phyloP scores from a whole-genome alignment of 2,888 invertebrate genomes.

The Blomia tropicalis region DNA sequence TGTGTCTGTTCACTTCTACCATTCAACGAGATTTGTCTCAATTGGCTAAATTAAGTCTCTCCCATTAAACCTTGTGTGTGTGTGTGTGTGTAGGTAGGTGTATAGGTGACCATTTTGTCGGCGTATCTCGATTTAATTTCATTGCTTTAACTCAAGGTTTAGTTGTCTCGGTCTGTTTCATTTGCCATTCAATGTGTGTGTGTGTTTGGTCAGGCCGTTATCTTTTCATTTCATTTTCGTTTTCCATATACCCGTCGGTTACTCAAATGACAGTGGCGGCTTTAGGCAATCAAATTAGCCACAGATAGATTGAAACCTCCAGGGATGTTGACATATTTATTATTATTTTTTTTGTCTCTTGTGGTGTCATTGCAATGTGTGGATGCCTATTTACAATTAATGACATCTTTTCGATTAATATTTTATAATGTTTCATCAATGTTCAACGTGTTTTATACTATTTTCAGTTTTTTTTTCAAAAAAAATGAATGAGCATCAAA shows the following conservation, averaged over 20 bases:
- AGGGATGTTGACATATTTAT: conserved; percentile 15
- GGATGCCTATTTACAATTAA: conserved; percentile 12
- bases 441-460: too few relatives aligned
- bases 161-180: background rate
- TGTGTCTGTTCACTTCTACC: too few relatives aligned
- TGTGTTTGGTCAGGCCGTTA: too few relatives aligned
- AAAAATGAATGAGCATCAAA: too few relatives aligned
- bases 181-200: too few relatives aligned
- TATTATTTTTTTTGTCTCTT: conserved; percentile 2
- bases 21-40: conserved; percentile 3
- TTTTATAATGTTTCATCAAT: too few relatives aligned
- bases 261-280: background rate
- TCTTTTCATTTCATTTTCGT: background rate
- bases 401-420: conserved; percentile 12
- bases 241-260: background rate
- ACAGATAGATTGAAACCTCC: conserved; percentile 8
- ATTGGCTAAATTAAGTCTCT: conserved; percentile 8
- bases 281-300: conserved; percentile 10
- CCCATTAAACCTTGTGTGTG: too few relatives aligned
- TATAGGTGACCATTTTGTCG: background rate
- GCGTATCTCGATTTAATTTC: background rate
- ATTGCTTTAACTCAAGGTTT: background rate
- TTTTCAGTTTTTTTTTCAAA: too few relatives aligned
- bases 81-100: too few relatives aligned
- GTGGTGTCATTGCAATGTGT: too few relatives aligned